Conservation (phyloP, 2,113 vertebrate genomes). For the Alexandromys fortis region DNA sequence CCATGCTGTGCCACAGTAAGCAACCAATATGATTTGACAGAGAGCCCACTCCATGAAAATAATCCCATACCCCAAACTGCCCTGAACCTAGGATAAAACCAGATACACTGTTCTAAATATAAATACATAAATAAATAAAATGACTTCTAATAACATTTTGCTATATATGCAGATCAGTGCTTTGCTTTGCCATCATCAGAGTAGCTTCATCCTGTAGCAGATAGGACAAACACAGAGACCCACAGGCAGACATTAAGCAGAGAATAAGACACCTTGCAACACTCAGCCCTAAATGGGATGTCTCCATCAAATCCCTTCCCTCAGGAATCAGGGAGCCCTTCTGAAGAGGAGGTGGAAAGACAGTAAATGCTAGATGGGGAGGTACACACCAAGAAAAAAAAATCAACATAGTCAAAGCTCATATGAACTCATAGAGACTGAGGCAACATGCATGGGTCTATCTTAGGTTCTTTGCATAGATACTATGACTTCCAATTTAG, state of each 20-base stretch:
- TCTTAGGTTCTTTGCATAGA: neutral
- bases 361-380: neutral
- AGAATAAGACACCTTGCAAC: neutral
- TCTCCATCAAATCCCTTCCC: too few relatives aligned
- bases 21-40: neutral
- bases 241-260: neutral
- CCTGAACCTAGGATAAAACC: too few relatives aligned
- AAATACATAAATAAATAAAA: neutral
- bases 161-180: neutral
- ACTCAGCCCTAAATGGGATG: neutral
- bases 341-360: neutral
- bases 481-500: neutral
- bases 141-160: neutral
- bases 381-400: neutral
- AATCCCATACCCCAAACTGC: neutral
- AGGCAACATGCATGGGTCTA: neutral
- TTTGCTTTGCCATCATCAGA: neutral
- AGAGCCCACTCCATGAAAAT: neutral
- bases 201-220: neutral
- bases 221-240: neutral
- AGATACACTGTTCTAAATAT: neutral
- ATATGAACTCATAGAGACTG: neutral
- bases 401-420: neutral
- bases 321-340: neutral
- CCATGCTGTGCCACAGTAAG: too few relatives aligned